Evolutionary conservation across 2,113 vertebrate species (phyloP).

Genomic region (Amphiprion percula): DNA sequence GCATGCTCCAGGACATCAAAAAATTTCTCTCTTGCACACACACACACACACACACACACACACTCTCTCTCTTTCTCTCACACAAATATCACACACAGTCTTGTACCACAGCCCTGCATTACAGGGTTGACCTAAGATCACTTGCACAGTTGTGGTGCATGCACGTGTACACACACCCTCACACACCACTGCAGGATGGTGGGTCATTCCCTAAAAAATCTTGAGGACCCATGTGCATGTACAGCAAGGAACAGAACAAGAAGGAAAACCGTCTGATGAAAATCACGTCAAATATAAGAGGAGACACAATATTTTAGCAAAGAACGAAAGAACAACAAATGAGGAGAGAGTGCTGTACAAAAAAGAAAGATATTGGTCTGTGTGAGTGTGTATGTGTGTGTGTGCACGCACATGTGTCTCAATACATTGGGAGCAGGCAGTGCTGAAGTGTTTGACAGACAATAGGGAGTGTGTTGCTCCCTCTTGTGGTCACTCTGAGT

Average conservation of each 20-base stretch:
- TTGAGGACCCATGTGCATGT: slow-evolving; percentile 28
- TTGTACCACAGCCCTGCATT: slow-evolving; percentile 49
- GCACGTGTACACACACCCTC: slow-evolving; percentile 19
- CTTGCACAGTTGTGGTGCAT: slow-evolving; percentile 51
- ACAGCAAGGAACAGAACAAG: slow-evolving; percentile 16
- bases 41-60: slow-evolving; percentile 49
- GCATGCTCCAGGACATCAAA: slow-evolving; percentile 57
- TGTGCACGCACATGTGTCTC: slow-evolving; percentile 84
- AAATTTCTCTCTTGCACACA: slow-evolving; percentile 61
- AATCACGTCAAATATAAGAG: slow-evolving; percentile 6
- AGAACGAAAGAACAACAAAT: slow-evolving; percentile 23
- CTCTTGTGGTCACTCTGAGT: slow-evolving; percentile 92
- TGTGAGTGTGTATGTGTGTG: slow-evolving; percentile 60
- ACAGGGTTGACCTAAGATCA: slow-evolving; percentile 44
- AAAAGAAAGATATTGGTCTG: slow-evolving; percentile 34
- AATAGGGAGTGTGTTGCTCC: slow-evolving; percentile 57
- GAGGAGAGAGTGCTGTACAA: slow-evolving; percentile 49
- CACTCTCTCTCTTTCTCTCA: slow-evolving; percentile 49
- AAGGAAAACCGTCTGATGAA: slow-evolving; percentile 8
- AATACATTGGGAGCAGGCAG: slow-evolving; percentile 79
- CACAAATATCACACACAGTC: slow-evolving; percentile 52
- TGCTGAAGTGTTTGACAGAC: slow-evolving; percentile 63
- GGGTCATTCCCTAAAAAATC: slow-evolving; percentile 39
- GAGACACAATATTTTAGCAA: slow-evolving; percentile 5
- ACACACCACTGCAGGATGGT: slow-evolving; percentile 40